Evolutionary conservation across 2,888 invertebrate genomes (phyloP).

Genomic region (Thecocarcelia acutangulata): DNA sequence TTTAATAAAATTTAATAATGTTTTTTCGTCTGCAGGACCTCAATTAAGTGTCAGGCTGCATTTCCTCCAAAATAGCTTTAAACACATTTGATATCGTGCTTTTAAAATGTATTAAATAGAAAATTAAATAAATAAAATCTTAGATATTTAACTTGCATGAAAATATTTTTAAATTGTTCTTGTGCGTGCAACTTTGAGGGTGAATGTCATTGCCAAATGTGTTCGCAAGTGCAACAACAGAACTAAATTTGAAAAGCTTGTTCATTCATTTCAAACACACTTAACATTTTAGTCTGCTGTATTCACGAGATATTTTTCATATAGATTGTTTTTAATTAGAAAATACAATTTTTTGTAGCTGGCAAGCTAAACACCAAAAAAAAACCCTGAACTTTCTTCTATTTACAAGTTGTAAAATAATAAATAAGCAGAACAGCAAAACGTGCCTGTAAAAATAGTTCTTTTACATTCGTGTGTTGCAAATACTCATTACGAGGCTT

Average conservation of each 20-base stretch:
- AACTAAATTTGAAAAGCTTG: neutral
- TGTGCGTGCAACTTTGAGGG: constrained; percentile 39
- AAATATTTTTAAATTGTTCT: constrained; percentile 21
- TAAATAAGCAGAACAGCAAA: neutral
- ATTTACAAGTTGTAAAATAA: neutral
- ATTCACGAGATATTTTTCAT: neutral
- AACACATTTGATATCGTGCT: too few species aligned
- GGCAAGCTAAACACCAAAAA: neutral
- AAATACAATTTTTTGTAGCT: constrained; percentile 3
- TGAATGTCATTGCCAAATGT: constrained; percentile 60
- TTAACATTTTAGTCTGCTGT: constrained; percentile 14
- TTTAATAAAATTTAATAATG: too few species aligned
- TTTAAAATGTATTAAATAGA: too few species aligned
- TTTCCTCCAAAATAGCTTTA: too few species aligned
- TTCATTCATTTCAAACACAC: constrained; percentile 28
- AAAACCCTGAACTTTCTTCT: neutral
- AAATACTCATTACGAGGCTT: neutral
- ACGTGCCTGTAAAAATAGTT: neutral
- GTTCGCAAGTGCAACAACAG: neutral
- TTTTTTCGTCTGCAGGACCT: too few species aligned
- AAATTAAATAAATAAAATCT: too few species aligned
- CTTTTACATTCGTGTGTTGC: neutral
- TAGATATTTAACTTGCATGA: constrained; percentile 16
- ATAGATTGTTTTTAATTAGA: constrained; percentile 36
- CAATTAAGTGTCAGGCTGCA: too few species aligned